Percentiles rank a stretch among this genome's conserved stretches.
Conservation (phyloP, 2,797 vertebrate species). For the Sylvilagus floridanus region DNA sequence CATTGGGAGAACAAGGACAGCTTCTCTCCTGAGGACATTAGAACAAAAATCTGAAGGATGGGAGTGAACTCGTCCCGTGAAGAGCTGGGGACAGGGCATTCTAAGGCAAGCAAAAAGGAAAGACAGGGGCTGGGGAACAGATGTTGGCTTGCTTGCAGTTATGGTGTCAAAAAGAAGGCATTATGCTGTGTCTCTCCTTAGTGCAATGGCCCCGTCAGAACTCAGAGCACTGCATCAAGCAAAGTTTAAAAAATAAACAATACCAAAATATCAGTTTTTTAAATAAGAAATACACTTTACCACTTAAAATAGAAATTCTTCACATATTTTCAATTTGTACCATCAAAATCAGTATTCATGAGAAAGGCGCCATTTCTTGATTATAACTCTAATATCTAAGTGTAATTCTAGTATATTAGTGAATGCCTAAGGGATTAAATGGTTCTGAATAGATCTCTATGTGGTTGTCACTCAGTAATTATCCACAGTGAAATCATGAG, state of each 20-base stretch:
- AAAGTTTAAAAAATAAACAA: background rate
- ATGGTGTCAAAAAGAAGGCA: background rate
- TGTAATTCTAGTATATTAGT: conserved; percentile 57
- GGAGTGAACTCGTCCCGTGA: background rate
- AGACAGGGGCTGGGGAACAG: background rate
- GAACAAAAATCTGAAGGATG: background rate
- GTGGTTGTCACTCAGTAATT: conserved; percentile 69
- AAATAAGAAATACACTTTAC: conserved; percentile 33
- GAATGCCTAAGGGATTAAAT: conserved; percentile 40
- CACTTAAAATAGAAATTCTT: conserved; percentile 51
- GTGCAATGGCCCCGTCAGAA: background rate
- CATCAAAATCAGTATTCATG: conserved; percentile 50
- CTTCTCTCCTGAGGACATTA: background rate
- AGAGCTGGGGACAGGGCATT: background rate
- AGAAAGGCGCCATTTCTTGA: conserved; percentile 61
- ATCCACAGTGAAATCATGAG: conserved; percentile 47
- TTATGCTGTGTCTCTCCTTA: background rate
- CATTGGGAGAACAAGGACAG: background rate
- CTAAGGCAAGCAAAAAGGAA: background rate
- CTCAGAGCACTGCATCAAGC: background rate
- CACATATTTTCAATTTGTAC: background rate
- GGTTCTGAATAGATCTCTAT: conserved; percentile 54
- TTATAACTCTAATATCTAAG: conserved; percentile 70
- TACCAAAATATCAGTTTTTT: background rate
- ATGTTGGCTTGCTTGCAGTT: background rate